These are phyloP conservation scores for Syndactyla subalaris DNA, from an alignment of 2,797 vertebrate genomes.

Conservation along the genomic window DNA sequence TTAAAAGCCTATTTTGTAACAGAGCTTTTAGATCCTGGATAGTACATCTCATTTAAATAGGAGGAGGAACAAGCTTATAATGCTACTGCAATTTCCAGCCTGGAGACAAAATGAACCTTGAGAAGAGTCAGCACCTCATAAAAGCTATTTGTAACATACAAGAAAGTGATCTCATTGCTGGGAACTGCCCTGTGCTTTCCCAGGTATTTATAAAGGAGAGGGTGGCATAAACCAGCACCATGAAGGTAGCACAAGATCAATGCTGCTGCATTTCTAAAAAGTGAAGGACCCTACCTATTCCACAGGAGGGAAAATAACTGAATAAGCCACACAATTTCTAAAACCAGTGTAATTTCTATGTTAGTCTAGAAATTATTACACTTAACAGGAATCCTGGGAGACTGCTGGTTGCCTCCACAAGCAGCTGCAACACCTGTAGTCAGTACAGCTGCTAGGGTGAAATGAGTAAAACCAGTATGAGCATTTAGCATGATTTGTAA, in stretches of 20 bases:
- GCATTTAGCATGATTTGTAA: not conserved
- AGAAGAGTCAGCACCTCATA: slow-evolving; percentile 58
- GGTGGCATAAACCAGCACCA: not conserved
- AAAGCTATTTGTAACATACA: slow-evolving; percentile 50
- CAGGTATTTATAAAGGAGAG: not conserved
- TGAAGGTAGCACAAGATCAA: fast-evolving
- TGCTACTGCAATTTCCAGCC: not conserved
- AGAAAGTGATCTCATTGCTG: slow-evolving; percentile 35
- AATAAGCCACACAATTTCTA: not conserved
- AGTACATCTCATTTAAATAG: not conserved
- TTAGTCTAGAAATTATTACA: not conserved
- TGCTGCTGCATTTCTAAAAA: not conserved
- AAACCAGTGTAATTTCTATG: not conserved
- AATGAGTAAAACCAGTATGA: not conserved
- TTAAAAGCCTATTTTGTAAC: not conserved
- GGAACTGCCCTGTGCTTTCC: slow-evolving; percentile 34
- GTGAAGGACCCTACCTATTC: not conserved
- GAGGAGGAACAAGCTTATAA: not conserved
- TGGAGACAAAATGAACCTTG: not conserved
- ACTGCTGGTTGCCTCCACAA: not conserved
- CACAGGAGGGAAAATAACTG: not conserved
- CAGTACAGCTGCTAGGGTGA: not conserved
- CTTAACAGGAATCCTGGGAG: not conserved
- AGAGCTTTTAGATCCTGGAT: not conserved
- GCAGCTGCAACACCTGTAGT: not conserved